Conservation (phyloP, 2,113 vertebrate genomes). For the Pelmatolapia mariae region DNA sequence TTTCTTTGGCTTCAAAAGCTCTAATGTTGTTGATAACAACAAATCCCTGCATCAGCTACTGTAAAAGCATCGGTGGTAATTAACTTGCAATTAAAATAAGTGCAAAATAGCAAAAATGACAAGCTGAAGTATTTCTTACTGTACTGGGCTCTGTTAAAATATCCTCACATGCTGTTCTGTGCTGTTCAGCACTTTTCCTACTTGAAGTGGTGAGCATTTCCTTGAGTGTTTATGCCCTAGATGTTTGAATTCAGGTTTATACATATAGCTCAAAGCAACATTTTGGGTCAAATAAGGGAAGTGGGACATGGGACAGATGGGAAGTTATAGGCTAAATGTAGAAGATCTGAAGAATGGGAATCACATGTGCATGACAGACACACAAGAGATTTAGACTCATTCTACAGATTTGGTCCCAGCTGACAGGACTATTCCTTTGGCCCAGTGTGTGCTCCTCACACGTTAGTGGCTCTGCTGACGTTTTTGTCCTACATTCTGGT, state of each 20-base stretch:
- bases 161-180: background rate
- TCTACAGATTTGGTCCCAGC: background rate
- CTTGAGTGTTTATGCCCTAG: background rate
- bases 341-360: background rate
- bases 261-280: background rate
- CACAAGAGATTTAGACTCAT: background rate
- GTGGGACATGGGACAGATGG: slow-evolving; percentile 45
- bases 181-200: background rate
- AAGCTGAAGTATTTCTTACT: background rate
- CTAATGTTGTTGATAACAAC: background rate
- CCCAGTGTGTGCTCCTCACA: background rate
- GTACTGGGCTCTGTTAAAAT: background rate
- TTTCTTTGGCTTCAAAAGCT: background rate
- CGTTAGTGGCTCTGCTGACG: background rate
- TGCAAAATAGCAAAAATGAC: slow-evolving; percentile 12
- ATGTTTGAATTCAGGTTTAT: background rate
- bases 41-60: background rate
- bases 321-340: slow-evolving; percentile 8
- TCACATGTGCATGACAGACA: slow-evolving; percentile 46
- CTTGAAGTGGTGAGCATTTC: background rate
- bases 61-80: background rate
- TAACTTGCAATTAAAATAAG: background rate
- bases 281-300: slow-evolving; percentile 43
- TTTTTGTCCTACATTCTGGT: slow-evolving; percentile 33
- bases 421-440: background rate